Evolutionary conservation across 2,797 vertebrate genomes (phyloP).

Genomic region (Danio aesculapii): DNA sequence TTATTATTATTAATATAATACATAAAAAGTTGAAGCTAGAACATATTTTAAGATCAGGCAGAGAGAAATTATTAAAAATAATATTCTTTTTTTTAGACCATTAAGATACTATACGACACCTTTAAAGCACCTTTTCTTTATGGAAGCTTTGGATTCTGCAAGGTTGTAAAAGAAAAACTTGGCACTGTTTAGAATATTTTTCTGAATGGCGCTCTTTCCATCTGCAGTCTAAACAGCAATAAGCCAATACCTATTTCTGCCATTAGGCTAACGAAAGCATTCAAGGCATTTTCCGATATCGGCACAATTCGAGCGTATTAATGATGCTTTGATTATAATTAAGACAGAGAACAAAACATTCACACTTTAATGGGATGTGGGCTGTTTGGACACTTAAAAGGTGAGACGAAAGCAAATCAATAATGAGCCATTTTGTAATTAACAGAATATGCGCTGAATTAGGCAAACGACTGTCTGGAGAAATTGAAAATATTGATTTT

Average conservation of each 20-base stretch:
- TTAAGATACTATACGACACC: too few species aligned
- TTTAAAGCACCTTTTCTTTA: too few species aligned
- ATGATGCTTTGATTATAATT: constrained; percentile 57
- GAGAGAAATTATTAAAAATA: too few species aligned
- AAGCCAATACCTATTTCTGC: constrained; percentile 51
- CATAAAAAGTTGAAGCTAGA: too few species aligned
- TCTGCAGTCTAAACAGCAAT: constrained; percentile 16
- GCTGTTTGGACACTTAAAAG: constrained; percentile 62
- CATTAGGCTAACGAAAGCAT: constrained; percentile 48
- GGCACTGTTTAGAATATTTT: too few species aligned
- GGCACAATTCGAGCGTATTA: constrained; percentile 52
- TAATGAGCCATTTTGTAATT: constrained; percentile 73
- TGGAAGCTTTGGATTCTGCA: too few species aligned
- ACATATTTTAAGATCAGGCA: too few species aligned
- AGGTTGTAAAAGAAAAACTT: too few species aligned
- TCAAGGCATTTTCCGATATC: constrained; percentile 34
- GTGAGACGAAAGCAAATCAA: constrained; percentile 74
- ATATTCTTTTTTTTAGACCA: too few species aligned
- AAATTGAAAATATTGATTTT: constrained; percentile 95
- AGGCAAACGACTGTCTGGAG: constrained; percentile 87
- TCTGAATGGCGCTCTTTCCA: background rate
- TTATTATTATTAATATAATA: too few species aligned
- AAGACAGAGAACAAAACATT: constrained; percentile 37
- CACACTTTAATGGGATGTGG: constrained; percentile 57
- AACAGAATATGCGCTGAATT: constrained; percentile 85